Percentiles rank a stretch among this genome's conserved stretches.
Evolutionary conservation across 2,113 vertebrate species (phyloP).

Genomic region (Halichoerus grypus): DNA sequence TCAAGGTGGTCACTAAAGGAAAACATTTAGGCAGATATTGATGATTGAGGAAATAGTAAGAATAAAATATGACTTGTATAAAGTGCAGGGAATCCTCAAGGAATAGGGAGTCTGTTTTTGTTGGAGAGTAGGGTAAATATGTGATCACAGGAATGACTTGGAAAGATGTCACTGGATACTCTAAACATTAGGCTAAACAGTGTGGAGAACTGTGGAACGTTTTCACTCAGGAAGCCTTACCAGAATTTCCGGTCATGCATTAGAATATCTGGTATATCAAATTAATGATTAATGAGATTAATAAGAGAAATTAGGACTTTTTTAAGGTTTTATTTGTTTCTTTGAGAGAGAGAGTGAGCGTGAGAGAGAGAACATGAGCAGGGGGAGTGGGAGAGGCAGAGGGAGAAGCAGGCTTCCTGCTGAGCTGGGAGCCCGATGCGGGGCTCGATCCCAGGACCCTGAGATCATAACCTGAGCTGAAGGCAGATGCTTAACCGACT

Average conservation of each 20-base stretch:
- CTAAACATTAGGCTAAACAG: neutral
- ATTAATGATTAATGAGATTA: neutral
- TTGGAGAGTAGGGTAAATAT: neutral
- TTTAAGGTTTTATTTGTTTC: neutral
- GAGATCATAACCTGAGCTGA: neutral
- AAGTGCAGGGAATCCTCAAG: neutral
- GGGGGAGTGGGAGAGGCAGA: no score
- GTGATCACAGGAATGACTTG: neutral
- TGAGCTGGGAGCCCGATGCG: neutral
- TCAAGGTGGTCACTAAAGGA: neutral
- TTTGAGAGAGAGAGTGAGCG: neutral
- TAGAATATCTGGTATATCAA: neutral
- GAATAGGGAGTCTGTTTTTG: neutral
- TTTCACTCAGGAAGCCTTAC: neutral
- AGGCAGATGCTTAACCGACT: neutral
- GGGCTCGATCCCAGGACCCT: neutral
- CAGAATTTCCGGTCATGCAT: neutral
- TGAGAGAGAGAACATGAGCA: neutral
- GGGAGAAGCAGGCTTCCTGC: neutral
- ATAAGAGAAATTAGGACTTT: neutral
- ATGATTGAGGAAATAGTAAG: neutral
- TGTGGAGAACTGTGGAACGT: neutral
- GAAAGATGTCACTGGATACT: neutral
- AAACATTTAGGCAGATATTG: neutral
- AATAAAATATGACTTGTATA: neutral